phyloP scores from a whole-genome alignment of 2,888 invertebrate genomes.

The Blastobasis adustella region DNA sequence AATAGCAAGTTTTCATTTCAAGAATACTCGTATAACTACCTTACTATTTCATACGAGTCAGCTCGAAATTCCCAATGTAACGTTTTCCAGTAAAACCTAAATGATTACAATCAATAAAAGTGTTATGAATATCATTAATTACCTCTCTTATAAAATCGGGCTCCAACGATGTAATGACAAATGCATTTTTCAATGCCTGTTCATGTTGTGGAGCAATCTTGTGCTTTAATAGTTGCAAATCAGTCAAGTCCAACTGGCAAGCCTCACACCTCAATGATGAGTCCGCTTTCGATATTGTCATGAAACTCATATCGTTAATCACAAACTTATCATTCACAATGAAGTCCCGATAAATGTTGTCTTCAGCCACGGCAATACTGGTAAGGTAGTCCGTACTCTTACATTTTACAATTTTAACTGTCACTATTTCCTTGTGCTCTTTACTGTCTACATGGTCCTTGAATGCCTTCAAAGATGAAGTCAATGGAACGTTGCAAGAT shows the following conservation, averaged over 20 bases:
- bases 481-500: constrained; percentile 17
- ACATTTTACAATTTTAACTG: neutral
- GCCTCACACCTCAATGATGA: constrained; percentile 14
- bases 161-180: constrained; percentile 22
- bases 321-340: constrained; percentile 29
- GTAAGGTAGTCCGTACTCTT: neutral
- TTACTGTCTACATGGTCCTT: constrained; percentile 18
- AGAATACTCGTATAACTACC: too few relatives aligned
- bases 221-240: constrained; percentile 12
- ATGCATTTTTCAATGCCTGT: constrained; percentile 6
- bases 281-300: constrained; percentile 8
- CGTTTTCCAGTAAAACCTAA: too few relatives aligned
- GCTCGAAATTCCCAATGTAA: too few relatives aligned
- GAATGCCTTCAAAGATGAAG: constrained; percentile 15
- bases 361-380: neutral
- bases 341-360: constrained; percentile 11
- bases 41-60: too few relatives aligned
- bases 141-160: constrained; percentile 44
- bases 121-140: neutral
- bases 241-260: constrained; percentile 15
- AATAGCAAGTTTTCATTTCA: too few relatives aligned
- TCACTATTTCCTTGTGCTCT: constrained; percentile 16
- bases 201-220: constrained; percentile 9
- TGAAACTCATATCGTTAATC: constrained; percentile 20
- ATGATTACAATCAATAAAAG: too few relatives aligned